phyloP scores from a whole-genome alignment of 2,797 vertebrate species.

The Xenentodon cancila region DNA sequence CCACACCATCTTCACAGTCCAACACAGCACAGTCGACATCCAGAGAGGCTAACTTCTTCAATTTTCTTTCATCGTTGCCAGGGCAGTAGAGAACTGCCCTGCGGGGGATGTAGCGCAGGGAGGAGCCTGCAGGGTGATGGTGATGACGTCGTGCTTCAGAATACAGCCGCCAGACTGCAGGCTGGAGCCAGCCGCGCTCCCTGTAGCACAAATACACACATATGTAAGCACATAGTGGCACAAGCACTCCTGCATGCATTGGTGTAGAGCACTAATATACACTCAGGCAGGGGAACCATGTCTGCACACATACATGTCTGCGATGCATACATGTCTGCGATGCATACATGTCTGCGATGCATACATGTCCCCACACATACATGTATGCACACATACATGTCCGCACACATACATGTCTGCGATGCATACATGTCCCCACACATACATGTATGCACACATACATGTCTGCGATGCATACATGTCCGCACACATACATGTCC shows the following conservation, averaged over 20 bases:
- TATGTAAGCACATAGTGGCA: conserved; percentile 32
- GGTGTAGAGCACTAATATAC: conserved; percentile 3
- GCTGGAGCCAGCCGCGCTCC: conserved; percentile 51
- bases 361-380: no score
- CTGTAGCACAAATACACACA: conserved; percentile 71
- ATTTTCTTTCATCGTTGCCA: conserved; percentile 94
- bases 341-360: no score
- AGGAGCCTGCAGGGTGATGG: conserved; percentile 72
- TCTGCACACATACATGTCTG: no score
- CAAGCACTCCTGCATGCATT: conserved; percentile 11
- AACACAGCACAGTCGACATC: conserved; percentile 93
- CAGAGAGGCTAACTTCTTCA: conserved; percentile 90
- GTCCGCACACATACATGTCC: no score
- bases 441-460: no score
- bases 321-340: no score
- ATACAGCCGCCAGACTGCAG: conserved; percentile 59
- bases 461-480: no score
- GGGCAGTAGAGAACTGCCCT: conserved; percentile 96
- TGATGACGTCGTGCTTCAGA: conserved; percentile 59
- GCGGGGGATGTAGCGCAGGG: conserved; percentile 88
- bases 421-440: no score
- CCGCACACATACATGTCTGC: no score
- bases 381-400: no score
- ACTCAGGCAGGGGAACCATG: background rate
- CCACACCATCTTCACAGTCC: conserved; percentile 98